Percentiles rank a stretch among this genome's conserved stretches.
Conservation (phyloP, 2,888 invertebrate genomes). For the Tenthredo mesomela region DNA sequence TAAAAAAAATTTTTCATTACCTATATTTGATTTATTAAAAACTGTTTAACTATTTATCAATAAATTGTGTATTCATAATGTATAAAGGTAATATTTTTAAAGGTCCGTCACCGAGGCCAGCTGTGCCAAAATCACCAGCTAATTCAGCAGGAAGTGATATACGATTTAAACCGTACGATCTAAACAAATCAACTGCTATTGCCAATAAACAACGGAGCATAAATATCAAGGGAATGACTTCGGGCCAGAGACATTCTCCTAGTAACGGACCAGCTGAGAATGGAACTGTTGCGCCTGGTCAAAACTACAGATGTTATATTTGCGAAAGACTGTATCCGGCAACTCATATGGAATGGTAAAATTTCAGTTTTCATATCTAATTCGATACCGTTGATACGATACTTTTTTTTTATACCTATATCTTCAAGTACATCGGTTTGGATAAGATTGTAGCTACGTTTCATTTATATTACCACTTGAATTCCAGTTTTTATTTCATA, state of each 20-base stretch:
- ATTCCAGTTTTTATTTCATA: background rate
- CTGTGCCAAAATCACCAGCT: slow-evolving; percentile 80
- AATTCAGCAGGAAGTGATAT: slow-evolving; percentile 80
- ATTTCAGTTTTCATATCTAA: slow-evolving; percentile 18
- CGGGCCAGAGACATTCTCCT: slow-evolving; percentile 74
- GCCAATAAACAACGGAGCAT: slow-evolving; percentile 78
- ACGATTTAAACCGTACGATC: slow-evolving; percentile 82
- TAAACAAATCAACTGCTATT: slow-evolving; percentile 77
- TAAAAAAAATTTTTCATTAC: background rate
- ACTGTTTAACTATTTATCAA: too few species aligned
- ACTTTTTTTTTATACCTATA: background rate
- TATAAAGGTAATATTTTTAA: background rate
- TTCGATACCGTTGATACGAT: background rate
- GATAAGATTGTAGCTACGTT: background rate
- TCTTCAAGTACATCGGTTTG: background rate
- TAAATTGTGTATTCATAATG: background rate
- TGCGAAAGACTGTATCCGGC: slow-evolving; percentile 88
- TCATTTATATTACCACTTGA: background rate
- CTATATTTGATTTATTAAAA: slow-evolving; percentile 27
- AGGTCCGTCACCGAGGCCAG: slow-evolving; percentile 77
- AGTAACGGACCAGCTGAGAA: slow-evolving; percentile 73
- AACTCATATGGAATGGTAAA: slow-evolving; percentile 90
- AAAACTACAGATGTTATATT: slow-evolving; percentile 86
- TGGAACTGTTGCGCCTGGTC: slow-evolving; percentile 71
- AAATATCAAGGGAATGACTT: slow-evolving; percentile 72